Conservation (phyloP, 1,140 invertebrate species). For the Panagrolaimus sp. region DNA sequence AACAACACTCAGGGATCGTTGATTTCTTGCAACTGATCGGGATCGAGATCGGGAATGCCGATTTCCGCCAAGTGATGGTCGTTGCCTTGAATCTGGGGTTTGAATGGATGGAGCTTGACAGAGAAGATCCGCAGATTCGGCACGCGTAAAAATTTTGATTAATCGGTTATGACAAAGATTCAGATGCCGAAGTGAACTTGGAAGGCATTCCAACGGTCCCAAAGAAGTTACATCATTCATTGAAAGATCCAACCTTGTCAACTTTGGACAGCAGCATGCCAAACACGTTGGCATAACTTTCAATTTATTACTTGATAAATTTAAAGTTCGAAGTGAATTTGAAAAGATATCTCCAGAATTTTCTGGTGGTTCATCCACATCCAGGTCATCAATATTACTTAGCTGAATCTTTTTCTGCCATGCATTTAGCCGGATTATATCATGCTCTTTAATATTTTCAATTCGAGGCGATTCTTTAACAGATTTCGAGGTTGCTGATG, state of each 20-base stretch:
- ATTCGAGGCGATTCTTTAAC: conserved; percentile 63
- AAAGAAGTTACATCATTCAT: conserved; percentile 72
- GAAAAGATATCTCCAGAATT: background rate
- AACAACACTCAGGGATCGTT: conserved; percentile 51
- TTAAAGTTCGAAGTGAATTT: conserved; percentile 71
- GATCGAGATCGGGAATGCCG: conserved; percentile 41
- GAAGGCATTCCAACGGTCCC: conserved; percentile 83
- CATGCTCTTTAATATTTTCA: conserved; percentile 6
- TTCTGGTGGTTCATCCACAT: conserved; percentile 60
- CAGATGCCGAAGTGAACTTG: conserved; percentile 77
- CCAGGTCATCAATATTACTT: conserved; percentile 56
- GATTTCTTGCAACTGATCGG: conserved; percentile 55
- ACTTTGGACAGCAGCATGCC: conserved; percentile 77
- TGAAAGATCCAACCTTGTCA: conserved; percentile 81
- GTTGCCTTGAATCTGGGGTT: conserved; percentile 11
- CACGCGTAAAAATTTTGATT: conserved; percentile 70
- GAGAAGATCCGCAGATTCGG: conserved; percentile 20
- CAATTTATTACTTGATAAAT: conserved; percentile 84
- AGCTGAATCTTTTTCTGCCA: conserved; percentile 56
- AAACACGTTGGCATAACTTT: conserved; percentile 76
- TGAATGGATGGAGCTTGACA: conserved; percentile 18
- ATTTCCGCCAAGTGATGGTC: conserved; percentile 13
- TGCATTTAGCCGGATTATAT: conserved; percentile 42
- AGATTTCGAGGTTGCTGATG: background rate
- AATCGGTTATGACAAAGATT: conserved; percentile 90